Base-by-base conservation (phyloP, 2,113 vertebrate species). In the Ophthalmolycus amberensis region DNA sequence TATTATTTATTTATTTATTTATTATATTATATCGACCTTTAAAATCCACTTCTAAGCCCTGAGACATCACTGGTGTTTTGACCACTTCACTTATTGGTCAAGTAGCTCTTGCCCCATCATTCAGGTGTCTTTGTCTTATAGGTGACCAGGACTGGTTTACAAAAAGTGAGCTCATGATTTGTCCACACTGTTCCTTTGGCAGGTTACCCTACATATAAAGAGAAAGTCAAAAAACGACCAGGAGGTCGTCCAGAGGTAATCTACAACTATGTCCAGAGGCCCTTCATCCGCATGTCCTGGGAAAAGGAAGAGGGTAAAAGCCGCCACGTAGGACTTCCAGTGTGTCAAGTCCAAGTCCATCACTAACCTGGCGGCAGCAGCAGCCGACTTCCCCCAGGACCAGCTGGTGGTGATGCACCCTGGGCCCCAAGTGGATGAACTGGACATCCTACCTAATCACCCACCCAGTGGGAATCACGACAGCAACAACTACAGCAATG, bases 231-330 rank as follows among this genome's bases (percentile, higher is more conserved):
- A 91, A 99, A 98, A 93, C 94, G 98, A 22, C 98, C 97, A 0
- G 98, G 98, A 0, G 98, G 98, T 54, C 94, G 98, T 50, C 98
- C 98, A 0, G 98, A 99, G 93, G 98, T 99, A 44, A 99, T 99
- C 88, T 99, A 99, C 92, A 99, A 99, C 94, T 99, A 99, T 0
- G 98, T 99, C 75, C 98, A 99, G 92, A 95, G 98, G 85, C 98
- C 98, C 0, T 99, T 99, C 86, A 99, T 99, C 92, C 95, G 97
- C 77, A 99, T 99, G 98, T 99, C 98, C 0, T 99, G 98, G 98
- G 98, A 99, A 92, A 99, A 99, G 81, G 98, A 99, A 80, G 98
- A 99, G 84, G 98, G 98, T 0, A 99, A 99, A 94, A 99, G 98
- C 70, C 96, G 98, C 27, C 98, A 99, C 0, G 98, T 99, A n/a